These are phyloP conservation scores for Chelidonichthys spinosus DNA, from an alignment of 2,797 vertebrate genomes.

Conservation along the genomic window DNA sequence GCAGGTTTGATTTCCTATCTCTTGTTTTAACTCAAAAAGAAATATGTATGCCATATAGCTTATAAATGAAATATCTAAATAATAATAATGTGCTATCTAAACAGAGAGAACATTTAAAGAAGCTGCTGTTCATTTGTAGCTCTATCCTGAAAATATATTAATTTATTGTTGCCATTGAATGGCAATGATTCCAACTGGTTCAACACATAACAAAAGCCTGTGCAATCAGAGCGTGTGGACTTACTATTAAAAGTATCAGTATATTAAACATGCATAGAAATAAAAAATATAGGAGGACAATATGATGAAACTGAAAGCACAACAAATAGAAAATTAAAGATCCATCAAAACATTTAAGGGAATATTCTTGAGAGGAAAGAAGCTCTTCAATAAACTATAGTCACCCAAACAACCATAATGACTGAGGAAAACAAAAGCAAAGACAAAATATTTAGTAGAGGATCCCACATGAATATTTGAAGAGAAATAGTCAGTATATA, in stretches of 20 bases:
- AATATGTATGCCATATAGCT: conserved; percentile 11
- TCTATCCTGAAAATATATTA: not conserved
- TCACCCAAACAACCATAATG: conserved; percentile 15
- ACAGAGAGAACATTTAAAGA: not conserved
- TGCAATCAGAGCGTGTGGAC: not conserved
- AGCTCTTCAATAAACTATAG: conserved; percentile 1
- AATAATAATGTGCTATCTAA: not conserved
- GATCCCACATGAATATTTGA: not conserved
- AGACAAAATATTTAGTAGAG: no score
- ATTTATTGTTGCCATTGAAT: conserved; percentile 13
- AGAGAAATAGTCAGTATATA: not conserved
- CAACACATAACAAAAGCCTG: conserved; percentile 16
- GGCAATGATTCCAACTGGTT: not conserved
- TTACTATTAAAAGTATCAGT: not conserved
- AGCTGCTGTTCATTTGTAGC: conserved; percentile 8
- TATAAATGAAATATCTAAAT: conserved; percentile 3
- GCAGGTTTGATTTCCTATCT: conserved; percentile 11
- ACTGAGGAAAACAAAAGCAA: conserved; percentile 15
- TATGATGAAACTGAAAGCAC: not conserved
- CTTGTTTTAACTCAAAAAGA: conserved; percentile 20
- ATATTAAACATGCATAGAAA: conserved; percentile 3
- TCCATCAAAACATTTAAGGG: not conserved
- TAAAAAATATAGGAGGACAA: not conserved
- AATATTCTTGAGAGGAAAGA: not conserved
- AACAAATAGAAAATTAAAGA: not conserved